Percentiles rank a stretch among this genome's conserved stretches.
phyloP scores from a whole-genome alignment of 1,140 invertebrate species.

The Bombus haemorrhoidalis region DNA sequence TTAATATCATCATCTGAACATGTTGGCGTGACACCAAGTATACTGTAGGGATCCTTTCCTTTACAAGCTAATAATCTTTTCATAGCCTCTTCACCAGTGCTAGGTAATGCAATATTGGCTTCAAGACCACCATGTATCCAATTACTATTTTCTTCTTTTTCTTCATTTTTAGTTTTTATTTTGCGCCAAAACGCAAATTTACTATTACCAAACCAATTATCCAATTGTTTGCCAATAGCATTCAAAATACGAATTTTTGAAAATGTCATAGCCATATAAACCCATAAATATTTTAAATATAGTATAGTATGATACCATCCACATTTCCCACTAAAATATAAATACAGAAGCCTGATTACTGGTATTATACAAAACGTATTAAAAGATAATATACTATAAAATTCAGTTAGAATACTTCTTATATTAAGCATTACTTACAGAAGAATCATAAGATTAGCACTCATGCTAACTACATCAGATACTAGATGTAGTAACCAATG shows the following conservation, averaged over 20 bases:
- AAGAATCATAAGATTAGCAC: slow-evolving; percentile 88
- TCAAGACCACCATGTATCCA: slow-evolving; percentile 86
- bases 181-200: slow-evolving; percentile 85
- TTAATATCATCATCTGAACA: slow-evolving; percentile 97
- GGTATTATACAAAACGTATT: neutral
- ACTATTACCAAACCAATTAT: slow-evolving; percentile 84
- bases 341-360: slow-evolving; percentile 2
- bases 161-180: slow-evolving; percentile 83
- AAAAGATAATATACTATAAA: neutral
- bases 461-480: slow-evolving; percentile 90
- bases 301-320: slow-evolving; percentile 78
- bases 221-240: slow-evolving; percentile 83
- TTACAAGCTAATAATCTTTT: slow-evolving; percentile 94
- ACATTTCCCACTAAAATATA: slow-evolving; percentile 76
- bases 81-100: slow-evolving; percentile 97
- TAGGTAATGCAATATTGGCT: slow-evolving; percentile 91
- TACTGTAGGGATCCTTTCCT: slow-evolving; percentile 97
- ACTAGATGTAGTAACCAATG: slow-evolving; percentile 90
- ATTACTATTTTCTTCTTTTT: slow-evolving; percentile 75
- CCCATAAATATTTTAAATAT: slow-evolving; percentile 79
- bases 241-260: slow-evolving; percentile 79
- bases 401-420: slow-evolving; percentile 72
- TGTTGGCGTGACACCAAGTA: slow-evolving; percentile 92
- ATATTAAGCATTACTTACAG: slow-evolving; percentile 84
- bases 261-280: slow-evolving; percentile 74